phyloP scores from a whole-genome alignment of 1,140 invertebrate species.

The Myzus persicae region DNA sequence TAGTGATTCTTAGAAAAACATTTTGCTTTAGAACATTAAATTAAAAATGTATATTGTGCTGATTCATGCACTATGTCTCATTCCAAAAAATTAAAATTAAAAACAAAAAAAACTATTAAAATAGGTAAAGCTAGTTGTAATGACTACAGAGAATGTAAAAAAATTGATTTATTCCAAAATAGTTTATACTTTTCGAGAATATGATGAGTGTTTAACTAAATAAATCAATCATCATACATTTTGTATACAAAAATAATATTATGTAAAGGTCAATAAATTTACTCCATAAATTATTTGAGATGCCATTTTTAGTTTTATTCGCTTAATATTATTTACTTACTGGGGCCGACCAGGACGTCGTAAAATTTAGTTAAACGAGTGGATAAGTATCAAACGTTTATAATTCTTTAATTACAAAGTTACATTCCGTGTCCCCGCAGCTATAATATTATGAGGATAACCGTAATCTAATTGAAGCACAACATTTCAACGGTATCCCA shows the following conservation, averaged over 20 bases:
- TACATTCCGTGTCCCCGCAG: background rate
- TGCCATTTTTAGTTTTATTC: background rate
- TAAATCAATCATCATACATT: background rate
- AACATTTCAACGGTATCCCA: constrained; percentile 3
- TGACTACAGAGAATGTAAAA: background rate
- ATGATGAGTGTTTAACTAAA: background rate
- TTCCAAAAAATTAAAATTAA: background rate
- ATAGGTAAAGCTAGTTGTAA: background rate
- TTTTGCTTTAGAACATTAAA: too few relatives aligned
- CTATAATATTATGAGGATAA: background rate
- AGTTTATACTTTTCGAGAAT: background rate
- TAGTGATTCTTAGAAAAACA: too few relatives aligned
- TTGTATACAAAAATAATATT: background rate
- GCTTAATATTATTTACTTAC: background rate
- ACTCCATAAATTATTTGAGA: background rate
- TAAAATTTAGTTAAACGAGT: background rate
- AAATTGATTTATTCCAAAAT: background rate
- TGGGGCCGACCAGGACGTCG: background rate
- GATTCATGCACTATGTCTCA: too few relatives aligned
- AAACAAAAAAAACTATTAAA: too few relatives aligned
- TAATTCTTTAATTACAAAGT: background rate
- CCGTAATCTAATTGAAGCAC: constrained; percentile 15
- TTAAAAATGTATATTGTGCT: too few relatives aligned
- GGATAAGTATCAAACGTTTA: constrained; percentile 18
- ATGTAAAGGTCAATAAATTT: background rate